Evolutionary conservation across 2,888 invertebrate species (phyloP).

Genomic region (Ypsolopha scabrella): DNA sequence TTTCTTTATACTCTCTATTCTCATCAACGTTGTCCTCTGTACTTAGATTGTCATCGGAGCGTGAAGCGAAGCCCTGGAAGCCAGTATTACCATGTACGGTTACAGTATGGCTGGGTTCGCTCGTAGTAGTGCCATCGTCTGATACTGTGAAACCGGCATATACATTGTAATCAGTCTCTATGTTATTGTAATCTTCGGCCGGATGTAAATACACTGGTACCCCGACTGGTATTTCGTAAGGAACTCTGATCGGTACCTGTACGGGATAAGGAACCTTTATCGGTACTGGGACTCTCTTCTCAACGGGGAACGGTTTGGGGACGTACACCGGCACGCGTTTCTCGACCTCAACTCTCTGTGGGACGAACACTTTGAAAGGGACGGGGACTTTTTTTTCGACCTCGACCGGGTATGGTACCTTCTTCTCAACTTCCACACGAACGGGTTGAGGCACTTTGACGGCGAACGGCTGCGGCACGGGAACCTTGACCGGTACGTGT

Average conservation of each 20-base stretch:
- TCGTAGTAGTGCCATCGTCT: conserved; percentile 14
- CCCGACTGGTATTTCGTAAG: conserved; percentile 36
- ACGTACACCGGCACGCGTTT: conserved; percentile 40
- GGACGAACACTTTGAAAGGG: conserved; percentile 20
- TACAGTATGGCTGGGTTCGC: conserved; percentile 26
- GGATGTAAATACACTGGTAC: conserved; percentile 44
- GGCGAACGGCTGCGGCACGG: conserved; percentile 59
- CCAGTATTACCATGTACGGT: conserved; percentile 40
- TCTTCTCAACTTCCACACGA: conserved; percentile 56
- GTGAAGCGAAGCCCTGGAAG: conserved; percentile 39
- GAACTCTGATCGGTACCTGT: conserved; percentile 14
- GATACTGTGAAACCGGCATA: conserved; percentile 9
- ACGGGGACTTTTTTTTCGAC: conserved; percentile 59
- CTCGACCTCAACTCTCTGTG: conserved; percentile 38
- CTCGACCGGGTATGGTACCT: conserved; percentile 53
- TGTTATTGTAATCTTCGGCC: conserved; percentile 25
- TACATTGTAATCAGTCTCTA: conserved; percentile 9
- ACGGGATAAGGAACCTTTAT: conserved; percentile 19
- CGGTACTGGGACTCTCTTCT: conserved; percentile 51
- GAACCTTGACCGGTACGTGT: conserved; percentile 50
- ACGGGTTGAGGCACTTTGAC: conserved; percentile 66
- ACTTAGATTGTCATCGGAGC: conserved; percentile 26
- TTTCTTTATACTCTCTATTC: no score
- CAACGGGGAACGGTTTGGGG: conserved; percentile 36
- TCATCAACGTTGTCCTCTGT: no score